Evolutionary conservation across 2,113 vertebrate genomes (phyloP), one percentile per base, ranked within the genome.

Genomic region (Melierax canorus): DNA sequence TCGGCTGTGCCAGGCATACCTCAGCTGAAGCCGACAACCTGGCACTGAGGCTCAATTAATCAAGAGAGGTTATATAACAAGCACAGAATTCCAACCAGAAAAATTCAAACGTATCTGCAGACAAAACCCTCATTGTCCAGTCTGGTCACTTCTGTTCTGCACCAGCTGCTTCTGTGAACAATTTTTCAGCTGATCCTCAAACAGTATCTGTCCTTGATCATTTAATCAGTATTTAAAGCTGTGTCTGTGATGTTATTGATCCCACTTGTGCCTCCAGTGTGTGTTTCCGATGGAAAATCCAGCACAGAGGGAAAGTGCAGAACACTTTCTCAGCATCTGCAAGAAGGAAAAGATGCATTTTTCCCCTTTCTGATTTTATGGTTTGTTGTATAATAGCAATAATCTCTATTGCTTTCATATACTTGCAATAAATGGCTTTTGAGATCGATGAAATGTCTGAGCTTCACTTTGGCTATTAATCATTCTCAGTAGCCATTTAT

Each of bases 151-250:
- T 87, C 87, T 86, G 55, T 76, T 90, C 74, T 50, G 75, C 41
- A 88, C 86, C 82, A 95, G 51, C 83, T 77, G 76, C 73, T 96
- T 85, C 90, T 85, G 46, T 79, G 91, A 96, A 88, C 36, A 76
- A 21, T 93, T 94, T 94, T 94, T 91, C 74, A 94, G 55, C 60
- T 91, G 93, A 90, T 68, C 45, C 66, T 95, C 80, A 86, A 94
- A 95, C 39, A 69, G 24, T 80, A 90, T 92, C 60, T 53, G 74
- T 81, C 92, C 84, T 94, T 93, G 90, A 96, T 95, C 69, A 71
- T 97, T 94, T 97, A 91, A 95, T 95, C 92, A 81, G 92, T 93
- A 91, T 98, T 97, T 96, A 95, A 97, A 87, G 91, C 74, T 90
- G 38, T 30, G 38, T 53, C 84, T 93, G 77, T 87, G 85, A 86